Evolutionary conservation across 2,113 vertebrate genomes (phyloP), one percentile per base, ranked within the genome.

Genomic region (Toxotes jaculatrix): DNA sequence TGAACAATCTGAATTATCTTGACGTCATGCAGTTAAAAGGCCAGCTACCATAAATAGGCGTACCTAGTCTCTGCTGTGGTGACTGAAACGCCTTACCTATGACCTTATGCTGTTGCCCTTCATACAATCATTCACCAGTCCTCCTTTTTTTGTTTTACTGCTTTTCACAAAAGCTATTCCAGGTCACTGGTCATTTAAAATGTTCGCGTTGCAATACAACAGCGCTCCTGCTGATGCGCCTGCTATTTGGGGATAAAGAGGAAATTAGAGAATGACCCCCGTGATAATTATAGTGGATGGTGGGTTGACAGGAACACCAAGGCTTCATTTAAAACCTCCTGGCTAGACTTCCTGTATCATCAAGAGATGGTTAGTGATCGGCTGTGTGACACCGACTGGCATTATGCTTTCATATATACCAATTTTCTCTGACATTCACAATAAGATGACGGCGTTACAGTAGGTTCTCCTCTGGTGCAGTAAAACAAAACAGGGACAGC

Each of bases 1-100:
- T 79, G 32, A 86, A 47, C 55, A 82, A 77, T 87, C 14, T 55
- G 31, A 74, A 80, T 55, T 38, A 76, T 78, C 53, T 19, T 71
- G 70, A 88, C 38, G 49, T 86, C 80, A 82, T 55, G 68, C 74
- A 84, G 55, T 72, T 79, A 70, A 82, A 85, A 89, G 79, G 83
- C 66, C 77, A 86, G 73, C 61, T 63, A 36, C 57, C 76, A 87
- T 83, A 79, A 93, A 85, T 74, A 70, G 80, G 77, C 38, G 45
- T 85, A 43, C 61, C 13, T 71, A 74, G 45, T 81, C 62, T 75
- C n/a, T 72, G 67, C n/a, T 72, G 67, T 82, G 79, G 62, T 85
- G 61, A 82, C 70, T 77, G 73, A 83, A 81, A 83, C 10, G 5
- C 62, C 51, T 75, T 83, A 79, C 64, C 61, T 55, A 45, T 75